phyloP scores from a whole-genome alignment of 2,113 vertebrate species.

The Corythoichthys intestinalis region DNA sequence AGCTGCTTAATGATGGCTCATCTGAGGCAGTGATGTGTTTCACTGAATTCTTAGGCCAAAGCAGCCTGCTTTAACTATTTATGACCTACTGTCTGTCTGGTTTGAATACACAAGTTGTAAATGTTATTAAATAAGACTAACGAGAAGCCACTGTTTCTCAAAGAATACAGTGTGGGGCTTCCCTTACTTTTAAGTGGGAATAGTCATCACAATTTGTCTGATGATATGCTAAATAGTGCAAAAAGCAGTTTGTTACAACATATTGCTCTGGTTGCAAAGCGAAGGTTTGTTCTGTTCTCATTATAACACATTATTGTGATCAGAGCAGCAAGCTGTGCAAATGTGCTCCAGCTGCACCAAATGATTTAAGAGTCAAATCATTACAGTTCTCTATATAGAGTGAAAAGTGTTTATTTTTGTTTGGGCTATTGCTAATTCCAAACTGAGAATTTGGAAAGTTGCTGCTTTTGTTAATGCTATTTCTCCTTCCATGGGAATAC shows the following conservation, averaged over 20 bases:
- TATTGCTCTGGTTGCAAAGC: slow-evolving; percentile 1
- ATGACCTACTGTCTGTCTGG: slow-evolving; percentile 42
- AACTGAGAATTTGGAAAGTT: slow-evolving; percentile 6
- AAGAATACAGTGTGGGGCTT: not conserved
- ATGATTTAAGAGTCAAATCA: slow-evolving; percentile 10
- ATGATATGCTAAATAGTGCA: slow-evolving; percentile 4
- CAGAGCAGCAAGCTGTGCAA: slow-evolving; percentile 13
- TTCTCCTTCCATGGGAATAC: slow-evolving; percentile 13
- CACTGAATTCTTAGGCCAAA: slow-evolving; percentile 54
- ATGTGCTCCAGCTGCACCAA: slow-evolving; percentile 11
- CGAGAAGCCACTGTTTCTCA: not conserved
- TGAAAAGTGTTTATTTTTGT: slow-evolving; percentile 13
- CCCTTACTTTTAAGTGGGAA: not conserved
- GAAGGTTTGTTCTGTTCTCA: slow-evolving; percentile 14
- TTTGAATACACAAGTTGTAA: not conserved
- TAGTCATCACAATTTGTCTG: not conserved
- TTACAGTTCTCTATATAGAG: slow-evolving; percentile 1
- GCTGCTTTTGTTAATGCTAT: not conserved
- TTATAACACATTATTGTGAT: slow-evolving; percentile 7
- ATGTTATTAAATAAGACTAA: not conserved
- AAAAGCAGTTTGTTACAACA: not conserved
- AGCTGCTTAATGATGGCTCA: slow-evolving; percentile 56
- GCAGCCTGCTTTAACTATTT: slow-evolving; percentile 56
- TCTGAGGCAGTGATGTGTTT: slow-evolving; percentile 60
- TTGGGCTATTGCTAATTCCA: slow-evolving; percentile 3